Conservation (phyloP, 2,797 vertebrate species). For the Nyctibius grandis region DNA sequence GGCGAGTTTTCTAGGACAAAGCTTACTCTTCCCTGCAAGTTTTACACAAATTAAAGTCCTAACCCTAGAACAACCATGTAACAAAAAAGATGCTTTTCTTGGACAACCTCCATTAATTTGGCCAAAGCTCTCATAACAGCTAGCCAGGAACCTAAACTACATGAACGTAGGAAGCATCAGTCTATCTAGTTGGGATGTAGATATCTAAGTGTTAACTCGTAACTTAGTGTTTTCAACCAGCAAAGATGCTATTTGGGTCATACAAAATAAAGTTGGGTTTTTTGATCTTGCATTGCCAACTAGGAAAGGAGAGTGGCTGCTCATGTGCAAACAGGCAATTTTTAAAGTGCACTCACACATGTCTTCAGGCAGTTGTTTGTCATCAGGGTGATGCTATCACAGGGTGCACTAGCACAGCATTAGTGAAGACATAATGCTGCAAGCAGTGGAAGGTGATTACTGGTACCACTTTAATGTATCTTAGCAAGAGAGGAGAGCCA, state of each 20-base stretch:
- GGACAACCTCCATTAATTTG: background rate
- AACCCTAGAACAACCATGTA: background rate
- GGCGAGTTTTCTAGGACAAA: background rate
- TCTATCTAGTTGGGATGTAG: background rate
- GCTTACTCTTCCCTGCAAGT: background rate
- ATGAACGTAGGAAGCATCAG: background rate
- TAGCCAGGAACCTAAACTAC: background rate
- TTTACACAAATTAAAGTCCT: background rate
- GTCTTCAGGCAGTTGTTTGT: background rate
- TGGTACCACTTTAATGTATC: background rate
- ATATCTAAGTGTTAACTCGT: background rate
- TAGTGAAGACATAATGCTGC: background rate
- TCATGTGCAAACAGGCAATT: background rate
- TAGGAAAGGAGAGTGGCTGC: background rate
- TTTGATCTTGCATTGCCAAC: background rate
- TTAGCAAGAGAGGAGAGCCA: background rate
- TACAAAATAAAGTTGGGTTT: background rate
- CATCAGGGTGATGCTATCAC: background rate
- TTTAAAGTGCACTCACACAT: background rate
- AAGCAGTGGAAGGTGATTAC: background rate
- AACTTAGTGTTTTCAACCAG: background rate
- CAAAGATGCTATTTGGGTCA: background rate
- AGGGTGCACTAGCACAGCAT: background rate
- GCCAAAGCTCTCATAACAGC: background rate
- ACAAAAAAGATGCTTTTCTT: background rate